Conservation (phyloP, 2,113 vertebrate species). For the Hydrochoerus hydrochaeris region DNA sequence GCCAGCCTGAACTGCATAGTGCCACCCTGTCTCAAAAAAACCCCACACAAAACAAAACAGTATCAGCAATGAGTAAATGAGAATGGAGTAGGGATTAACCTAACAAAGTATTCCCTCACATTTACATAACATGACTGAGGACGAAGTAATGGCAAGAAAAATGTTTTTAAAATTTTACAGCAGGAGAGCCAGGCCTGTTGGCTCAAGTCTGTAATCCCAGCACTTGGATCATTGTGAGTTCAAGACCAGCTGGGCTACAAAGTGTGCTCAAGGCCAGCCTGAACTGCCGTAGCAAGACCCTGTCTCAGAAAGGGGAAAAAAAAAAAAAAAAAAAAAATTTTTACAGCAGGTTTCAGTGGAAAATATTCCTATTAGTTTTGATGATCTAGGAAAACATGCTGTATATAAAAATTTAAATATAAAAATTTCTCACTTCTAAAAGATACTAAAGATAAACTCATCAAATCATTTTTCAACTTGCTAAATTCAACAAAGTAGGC, state of each 20-base stretch:
- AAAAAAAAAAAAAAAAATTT: too few relatives aligned
- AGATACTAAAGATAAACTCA: background rate
- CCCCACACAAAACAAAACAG: background rate
- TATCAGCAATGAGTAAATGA: background rate
- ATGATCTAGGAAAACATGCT: background rate
- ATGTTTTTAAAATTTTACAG: background rate
- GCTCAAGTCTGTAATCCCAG: too few relatives aligned
- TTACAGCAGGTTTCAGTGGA: background rate
- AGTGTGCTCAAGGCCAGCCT: too few relatives aligned
- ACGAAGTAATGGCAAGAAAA: background rate
- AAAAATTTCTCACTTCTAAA: background rate
- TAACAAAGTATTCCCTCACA: background rate
- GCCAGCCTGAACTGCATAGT: too few relatives aligned
- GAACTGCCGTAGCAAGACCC: too few relatives aligned
- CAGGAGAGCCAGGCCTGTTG: too few relatives aligned
- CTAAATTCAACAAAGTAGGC: background rate
- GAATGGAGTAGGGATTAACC: too few relatives aligned
- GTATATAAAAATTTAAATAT: background rate
- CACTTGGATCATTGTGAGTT: too few relatives aligned
- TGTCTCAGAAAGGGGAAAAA: too few relatives aligned
- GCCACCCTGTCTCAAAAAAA: background rate
- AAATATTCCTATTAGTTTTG: slow-evolving; percentile 9
- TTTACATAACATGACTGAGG: background rate
- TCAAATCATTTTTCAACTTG: background rate
- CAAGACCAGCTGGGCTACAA: too few relatives aligned